phyloP scores from a whole-genome alignment of 2,888 invertebrate species.

The Gymnocheta viridis region DNA sequence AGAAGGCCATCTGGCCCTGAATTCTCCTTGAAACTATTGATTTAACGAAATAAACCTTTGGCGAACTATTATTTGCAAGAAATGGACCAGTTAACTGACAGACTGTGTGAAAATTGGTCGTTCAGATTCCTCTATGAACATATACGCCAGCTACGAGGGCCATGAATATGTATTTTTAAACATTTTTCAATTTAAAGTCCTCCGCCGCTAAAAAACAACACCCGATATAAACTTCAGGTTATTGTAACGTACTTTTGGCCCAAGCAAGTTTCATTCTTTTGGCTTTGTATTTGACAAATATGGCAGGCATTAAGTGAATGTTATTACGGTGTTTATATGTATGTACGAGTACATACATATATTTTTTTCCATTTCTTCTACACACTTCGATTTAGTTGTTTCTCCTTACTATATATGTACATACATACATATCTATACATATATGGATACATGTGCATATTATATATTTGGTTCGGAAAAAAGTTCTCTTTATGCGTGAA shows the following conservation, averaged over 20 bases:
- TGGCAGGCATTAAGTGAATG: conserved; percentile 59
- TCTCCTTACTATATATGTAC: conserved; percentile 2
- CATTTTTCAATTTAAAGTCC: not conserved
- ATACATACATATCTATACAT: not conserved
- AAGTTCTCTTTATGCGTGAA: conserved; percentile 55
- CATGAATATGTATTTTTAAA: too few relatives aligned
- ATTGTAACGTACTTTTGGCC: conserved; percentile 40
- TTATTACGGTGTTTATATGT: conserved; percentile 45
- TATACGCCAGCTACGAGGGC: too few relatives aligned
- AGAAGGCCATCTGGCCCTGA: too few relatives aligned
- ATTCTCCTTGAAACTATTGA: too few relatives aligned
- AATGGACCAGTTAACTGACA: too few relatives aligned
- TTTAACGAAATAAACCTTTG: too few relatives aligned
- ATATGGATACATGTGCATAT: not conserved
- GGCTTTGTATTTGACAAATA: conserved; percentile 41
- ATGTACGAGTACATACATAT: too few relatives aligned
- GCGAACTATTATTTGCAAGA: too few relatives aligned
- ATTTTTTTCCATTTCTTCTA: conserved; percentile 13
- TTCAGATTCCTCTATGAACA: too few relatives aligned
- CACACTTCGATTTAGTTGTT: conserved; percentile 2
- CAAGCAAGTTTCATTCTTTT: conserved; percentile 36
- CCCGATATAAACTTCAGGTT: conserved; percentile 21
- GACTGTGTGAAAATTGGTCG: too few relatives aligned
- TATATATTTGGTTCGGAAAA: not conserved
- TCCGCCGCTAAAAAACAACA: not conserved